phyloP scores from a whole-genome alignment of 2,888 invertebrate species.

The Lordiphosa andalusiaca region DNA sequence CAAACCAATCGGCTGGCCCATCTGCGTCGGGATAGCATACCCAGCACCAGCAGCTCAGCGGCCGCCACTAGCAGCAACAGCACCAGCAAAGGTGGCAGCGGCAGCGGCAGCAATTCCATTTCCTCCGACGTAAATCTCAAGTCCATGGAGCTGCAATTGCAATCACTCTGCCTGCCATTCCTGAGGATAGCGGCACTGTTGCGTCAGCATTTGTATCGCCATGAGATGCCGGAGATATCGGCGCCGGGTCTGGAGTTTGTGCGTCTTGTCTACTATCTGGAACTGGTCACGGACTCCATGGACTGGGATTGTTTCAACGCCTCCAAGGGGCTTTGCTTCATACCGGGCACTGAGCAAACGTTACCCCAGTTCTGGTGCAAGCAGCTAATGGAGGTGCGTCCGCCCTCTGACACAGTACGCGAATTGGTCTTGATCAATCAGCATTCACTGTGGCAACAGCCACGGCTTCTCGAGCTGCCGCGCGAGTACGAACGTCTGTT shows the following conservation, averaged over 20 bases:
- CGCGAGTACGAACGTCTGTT: slow-evolving; percentile 95
- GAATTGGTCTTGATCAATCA: slow-evolving; percentile 86
- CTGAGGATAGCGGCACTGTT: slow-evolving; percentile 91
- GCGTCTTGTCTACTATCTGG: slow-evolving; percentile 88
- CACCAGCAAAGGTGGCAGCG: neutral
- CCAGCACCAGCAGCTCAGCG: slow-evolving; percentile 44
- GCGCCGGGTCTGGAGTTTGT: slow-evolving; percentile 87
- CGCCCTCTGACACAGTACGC: slow-evolving; percentile 80
- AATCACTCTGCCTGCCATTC: slow-evolving; percentile 90
- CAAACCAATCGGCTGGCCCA: slow-evolving; percentile 76
- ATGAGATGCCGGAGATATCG: slow-evolving; percentile 86
- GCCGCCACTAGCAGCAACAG: slow-evolving; percentile 14
- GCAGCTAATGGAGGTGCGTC: slow-evolving; percentile 83
- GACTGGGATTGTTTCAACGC: slow-evolving; percentile 85
- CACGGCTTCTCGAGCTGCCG: slow-evolving; percentile 91
- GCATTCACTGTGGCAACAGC: slow-evolving; percentile 90
- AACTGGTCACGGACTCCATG: slow-evolving; percentile 86
- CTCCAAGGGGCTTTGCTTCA: slow-evolving; percentile 84
- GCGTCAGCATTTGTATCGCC: slow-evolving; percentile 90
- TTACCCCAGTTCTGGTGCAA: slow-evolving; percentile 86
- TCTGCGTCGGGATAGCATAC: slow-evolving; percentile 77
- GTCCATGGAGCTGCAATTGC: slow-evolving; percentile 83
- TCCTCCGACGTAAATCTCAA: slow-evolving; percentile 74
- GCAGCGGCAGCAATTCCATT: slow-evolving; percentile 17
- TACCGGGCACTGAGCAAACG: slow-evolving; percentile 81